Conservation (phyloP, 2,888 invertebrate genomes). For the Eupithecia subumbrata region DNA sequence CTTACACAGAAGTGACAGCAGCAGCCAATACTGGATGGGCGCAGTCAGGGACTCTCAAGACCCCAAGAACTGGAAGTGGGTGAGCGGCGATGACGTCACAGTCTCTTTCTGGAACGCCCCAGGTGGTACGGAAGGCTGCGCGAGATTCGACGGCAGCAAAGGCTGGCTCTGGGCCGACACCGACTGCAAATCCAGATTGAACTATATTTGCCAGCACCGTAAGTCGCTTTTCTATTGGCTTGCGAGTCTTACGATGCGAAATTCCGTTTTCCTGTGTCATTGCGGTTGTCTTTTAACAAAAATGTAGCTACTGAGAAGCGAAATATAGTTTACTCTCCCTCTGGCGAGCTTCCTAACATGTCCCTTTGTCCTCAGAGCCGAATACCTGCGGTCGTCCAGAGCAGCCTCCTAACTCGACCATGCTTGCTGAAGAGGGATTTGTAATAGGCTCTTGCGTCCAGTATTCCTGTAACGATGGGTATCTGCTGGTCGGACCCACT, state of each 20-base stretch:
- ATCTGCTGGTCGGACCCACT: conserved; percentile 93
- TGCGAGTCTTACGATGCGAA: conserved; percentile 27
- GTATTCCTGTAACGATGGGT: conserved; percentile 93
- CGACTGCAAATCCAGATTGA: conserved; percentile 91
- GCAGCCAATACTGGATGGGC: conserved; percentile 98
- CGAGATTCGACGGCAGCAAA: conserved; percentile 95
- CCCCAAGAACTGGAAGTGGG: conserved; percentile 94
- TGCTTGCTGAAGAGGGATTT: conserved; percentile 89
- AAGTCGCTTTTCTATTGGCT: conserved; percentile 74
- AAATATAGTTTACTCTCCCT: neutral
- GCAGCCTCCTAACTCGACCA: conserved; percentile 96
- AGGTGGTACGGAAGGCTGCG: conserved; percentile 92
- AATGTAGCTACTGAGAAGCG: neutral
- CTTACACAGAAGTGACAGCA: conserved; percentile 89
- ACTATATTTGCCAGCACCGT: conserved; percentile 97
- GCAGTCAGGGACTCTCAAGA: conserved; percentile 93
- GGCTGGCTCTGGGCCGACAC: conserved; percentile 98
- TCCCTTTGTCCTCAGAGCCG: conserved; percentile 85
- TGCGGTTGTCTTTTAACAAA: neutral
- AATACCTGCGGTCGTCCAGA: conserved; percentile 96
- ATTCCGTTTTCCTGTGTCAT: neutral
- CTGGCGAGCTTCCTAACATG: conserved; percentile 1
- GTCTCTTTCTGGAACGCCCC: conserved; percentile 97
- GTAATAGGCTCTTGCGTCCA: conserved; percentile 93
- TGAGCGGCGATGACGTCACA: conserved; percentile 93